These are phyloP conservation scores for Nematolebias whitei DNA, from an alignment of 2,113 vertebrate genomes.

Conservation along the genomic window DNA sequence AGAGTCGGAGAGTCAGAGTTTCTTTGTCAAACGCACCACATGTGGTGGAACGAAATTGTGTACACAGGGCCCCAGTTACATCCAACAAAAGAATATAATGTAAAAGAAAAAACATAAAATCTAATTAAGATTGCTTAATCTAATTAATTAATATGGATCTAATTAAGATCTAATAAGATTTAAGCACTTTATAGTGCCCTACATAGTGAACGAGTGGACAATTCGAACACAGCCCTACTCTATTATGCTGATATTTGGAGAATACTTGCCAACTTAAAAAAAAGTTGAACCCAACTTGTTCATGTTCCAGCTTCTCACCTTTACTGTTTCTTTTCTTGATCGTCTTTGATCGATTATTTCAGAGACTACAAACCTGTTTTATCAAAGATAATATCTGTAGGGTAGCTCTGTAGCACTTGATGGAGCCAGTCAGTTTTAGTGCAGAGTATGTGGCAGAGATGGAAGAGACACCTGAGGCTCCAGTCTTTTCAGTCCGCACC, in stretches of 20 bases:
- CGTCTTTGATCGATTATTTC: constrained; percentile 22
- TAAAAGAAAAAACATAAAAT: no score
- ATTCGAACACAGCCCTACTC: neutral
- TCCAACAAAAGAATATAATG: no score
- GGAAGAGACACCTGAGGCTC: constrained; percentile 35
- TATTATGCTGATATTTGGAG: constrained; percentile 7
- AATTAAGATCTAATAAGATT: no score
- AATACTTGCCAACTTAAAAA: constrained; percentile 5
- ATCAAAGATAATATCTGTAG: neutral
- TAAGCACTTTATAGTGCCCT: no score
- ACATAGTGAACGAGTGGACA: no score
- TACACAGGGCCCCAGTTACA: no score
- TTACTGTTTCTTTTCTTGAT: neutral
- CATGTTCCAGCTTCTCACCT: neutral
- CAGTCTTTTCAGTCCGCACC: constrained; percentile 45
- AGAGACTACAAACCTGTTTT: constrained; percentile 26
- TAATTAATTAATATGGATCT: no score
- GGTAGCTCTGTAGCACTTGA: constrained; percentile 27
- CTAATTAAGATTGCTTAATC: no score
- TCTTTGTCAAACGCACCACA: no score
- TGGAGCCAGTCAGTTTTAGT: constrained; percentile 47
- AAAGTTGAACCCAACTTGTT: constrained; percentile 18
- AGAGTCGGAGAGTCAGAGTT: no score
- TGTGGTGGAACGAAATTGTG: no score
- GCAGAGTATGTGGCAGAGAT: constrained; percentile 29